Evolutionary conservation across 2,888 invertebrate genomes (phyloP).

Genomic region (Pristionchus entomophagus): DNA sequence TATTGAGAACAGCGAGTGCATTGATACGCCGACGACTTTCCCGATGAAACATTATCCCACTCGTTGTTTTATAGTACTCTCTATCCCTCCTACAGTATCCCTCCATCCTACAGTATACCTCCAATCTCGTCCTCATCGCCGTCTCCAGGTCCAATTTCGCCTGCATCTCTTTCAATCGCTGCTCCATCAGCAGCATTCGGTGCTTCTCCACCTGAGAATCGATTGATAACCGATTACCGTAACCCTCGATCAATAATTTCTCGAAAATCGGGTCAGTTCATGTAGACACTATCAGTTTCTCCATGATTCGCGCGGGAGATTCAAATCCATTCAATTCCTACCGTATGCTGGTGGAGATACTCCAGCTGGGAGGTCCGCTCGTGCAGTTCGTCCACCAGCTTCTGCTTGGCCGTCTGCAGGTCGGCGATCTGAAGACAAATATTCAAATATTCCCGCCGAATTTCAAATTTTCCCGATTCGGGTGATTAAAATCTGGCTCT

Average conservation of each 20-base stretch:
- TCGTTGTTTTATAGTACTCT: too few species aligned
- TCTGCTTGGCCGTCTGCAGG: conserved; percentile 56
- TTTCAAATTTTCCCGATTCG: conserved; percentile 36
- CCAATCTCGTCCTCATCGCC: conserved; percentile 89
- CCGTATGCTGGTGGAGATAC: conserved; percentile 54
- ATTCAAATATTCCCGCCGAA: background rate
- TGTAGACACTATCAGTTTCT: background rate
- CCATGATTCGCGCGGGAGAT: background rate
- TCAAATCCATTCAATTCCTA: background rate
- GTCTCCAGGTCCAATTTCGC: conserved; percentile 77
- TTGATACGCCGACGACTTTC: too few species aligned
- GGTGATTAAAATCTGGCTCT: too few species aligned
- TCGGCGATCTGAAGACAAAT: conserved; percentile 58
- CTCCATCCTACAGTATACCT: conserved; percentile 77
- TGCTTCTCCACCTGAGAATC: conserved; percentile 54
- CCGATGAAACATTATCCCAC: too few species aligned
- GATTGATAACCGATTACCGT: background rate
- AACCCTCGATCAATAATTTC: too few species aligned
- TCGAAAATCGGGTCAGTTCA: background rate
- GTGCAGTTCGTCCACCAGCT: conserved; percentile 55
- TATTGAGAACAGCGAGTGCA: too few species aligned
- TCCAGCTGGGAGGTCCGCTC: conserved; percentile 57
- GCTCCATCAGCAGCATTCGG: conserved; percentile 81
- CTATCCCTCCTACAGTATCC: background rate
- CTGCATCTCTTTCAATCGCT: conserved; percentile 51